Conservation (phyloP, 2,888 invertebrate species). For the Chaetogeoica ovagalla region DNA sequence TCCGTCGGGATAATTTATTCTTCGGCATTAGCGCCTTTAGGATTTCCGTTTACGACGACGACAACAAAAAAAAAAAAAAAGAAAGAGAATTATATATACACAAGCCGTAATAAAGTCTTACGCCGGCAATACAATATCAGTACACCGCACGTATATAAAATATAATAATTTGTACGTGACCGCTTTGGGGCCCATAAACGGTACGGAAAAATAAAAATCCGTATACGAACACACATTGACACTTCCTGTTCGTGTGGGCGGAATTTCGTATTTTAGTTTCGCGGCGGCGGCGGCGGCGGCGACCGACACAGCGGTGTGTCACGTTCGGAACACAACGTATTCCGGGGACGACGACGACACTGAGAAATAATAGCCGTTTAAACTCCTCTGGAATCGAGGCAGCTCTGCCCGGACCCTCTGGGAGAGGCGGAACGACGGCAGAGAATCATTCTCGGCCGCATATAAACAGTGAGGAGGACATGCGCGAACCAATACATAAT, state of each 20-base stretch:
- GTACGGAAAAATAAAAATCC: conserved; percentile 21
- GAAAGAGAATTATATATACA: background rate
- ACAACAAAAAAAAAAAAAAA: conserved; percentile 33
- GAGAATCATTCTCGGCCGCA: too few relatives aligned
- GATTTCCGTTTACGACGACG: conserved; percentile 46
- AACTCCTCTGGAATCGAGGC: too few relatives aligned
- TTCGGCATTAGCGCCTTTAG: conserved; percentile 48
- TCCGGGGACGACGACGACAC: too few relatives aligned
- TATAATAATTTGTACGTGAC: conserved; percentile 13
- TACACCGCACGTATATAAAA: background rate
- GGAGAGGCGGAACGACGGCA: too few relatives aligned
- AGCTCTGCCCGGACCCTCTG: too few relatives aligned
- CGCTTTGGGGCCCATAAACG: conserved; percentile 50
- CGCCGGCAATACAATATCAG: background rate
- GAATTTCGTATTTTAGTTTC: conserved; percentile 31
- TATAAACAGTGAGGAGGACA: too few relatives aligned
- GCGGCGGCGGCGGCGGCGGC: background rate
- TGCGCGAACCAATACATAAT: too few relatives aligned
- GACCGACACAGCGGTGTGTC: too few relatives aligned
- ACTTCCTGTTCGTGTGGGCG: conserved; percentile 49
- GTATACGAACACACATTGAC: conserved; percentile 16
- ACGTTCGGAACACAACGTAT: too few relatives aligned
- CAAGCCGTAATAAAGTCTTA: conserved; percentile 8
- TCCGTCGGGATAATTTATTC: conserved; percentile 30
- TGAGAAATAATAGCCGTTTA: too few relatives aligned